A percentile compares a stretch with the other conserved stretches of the same genome.
Evolutionary conservation across 2,888 invertebrate genomes (phyloP).

Genomic region (Volucella zonaria): DNA sequence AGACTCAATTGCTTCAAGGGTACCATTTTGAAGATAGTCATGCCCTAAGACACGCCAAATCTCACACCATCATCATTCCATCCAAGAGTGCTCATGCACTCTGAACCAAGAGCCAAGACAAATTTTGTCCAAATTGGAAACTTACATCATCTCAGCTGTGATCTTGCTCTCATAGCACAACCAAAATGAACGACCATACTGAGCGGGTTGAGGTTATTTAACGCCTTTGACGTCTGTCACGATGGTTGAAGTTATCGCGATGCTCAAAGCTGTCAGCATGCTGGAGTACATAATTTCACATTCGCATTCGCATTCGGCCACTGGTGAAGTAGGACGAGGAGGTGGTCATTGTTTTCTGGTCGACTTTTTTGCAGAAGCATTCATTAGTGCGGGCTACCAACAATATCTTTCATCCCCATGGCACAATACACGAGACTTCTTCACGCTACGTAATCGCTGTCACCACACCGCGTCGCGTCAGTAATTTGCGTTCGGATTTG

Average conservation of each 20-base stretch:
- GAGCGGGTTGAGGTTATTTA: slow-evolving; percentile 57
- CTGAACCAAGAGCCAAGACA: neutral
- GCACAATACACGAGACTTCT: slow-evolving; percentile 25
- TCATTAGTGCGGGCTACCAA: slow-evolving; percentile 32
- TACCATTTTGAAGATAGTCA: neutral
- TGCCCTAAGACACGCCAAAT: slow-evolving; percentile 7
- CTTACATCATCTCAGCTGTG: slow-evolving; percentile 42
- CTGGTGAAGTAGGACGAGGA: slow-evolving; percentile 4
- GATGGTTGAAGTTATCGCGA: neutral
- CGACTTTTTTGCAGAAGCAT: slow-evolving; percentile 39
- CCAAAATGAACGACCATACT: slow-evolving; percentile 47
- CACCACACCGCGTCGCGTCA: slow-evolving; percentile 23
- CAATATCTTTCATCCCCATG: slow-evolving; percentile 4
- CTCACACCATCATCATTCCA: neutral
- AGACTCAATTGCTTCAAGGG: slow-evolving; percentile 36
- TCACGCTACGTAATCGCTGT: slow-evolving; percentile 24
- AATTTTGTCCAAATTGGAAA: slow-evolving; percentile 37
- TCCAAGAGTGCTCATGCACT: no score
- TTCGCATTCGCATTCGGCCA: slow-evolving; percentile 44
- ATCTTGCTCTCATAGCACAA: neutral
- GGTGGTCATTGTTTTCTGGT: slow-evolving; percentile 2
- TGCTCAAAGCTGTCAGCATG: slow-evolving; percentile 35
- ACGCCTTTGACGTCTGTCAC: slow-evolving; percentile 59
- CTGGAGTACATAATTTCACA: slow-evolving; percentile 49
- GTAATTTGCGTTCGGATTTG: slow-evolving; percentile 67